These are phyloP conservation scores for Drosophila lacicola DNA, from an alignment of 2,888 invertebrate species.

Conservation along the genomic window DNA sequence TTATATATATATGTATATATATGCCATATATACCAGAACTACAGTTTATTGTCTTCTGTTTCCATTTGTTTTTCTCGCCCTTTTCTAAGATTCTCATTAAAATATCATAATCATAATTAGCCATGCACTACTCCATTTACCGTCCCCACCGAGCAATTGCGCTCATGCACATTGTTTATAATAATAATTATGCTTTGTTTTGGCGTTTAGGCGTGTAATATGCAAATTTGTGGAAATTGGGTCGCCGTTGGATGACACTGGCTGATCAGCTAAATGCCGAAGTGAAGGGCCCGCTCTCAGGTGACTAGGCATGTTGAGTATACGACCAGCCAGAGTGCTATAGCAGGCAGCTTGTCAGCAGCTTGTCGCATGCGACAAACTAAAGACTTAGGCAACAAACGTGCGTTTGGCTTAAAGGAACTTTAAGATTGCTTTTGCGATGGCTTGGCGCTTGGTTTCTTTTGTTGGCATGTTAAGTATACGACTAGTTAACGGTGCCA, in stretches of 20 bases:
- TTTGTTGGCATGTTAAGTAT: constrained; percentile 18
- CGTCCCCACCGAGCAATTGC: constrained; percentile 26
- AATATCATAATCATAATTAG: constrained; percentile 79
- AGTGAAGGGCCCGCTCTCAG: constrained; percentile 45
- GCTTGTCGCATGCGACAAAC: background rate
- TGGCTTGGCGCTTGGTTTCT: constrained; percentile 2
- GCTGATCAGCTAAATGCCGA: constrained; percentile 11
- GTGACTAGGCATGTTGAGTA: constrained; percentile 39
- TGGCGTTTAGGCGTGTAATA: constrained; percentile 58
- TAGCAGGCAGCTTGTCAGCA: constrained; percentile 22
- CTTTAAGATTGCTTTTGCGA: constrained; percentile 16
- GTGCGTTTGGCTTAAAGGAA: background rate
- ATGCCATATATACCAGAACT: constrained; percentile 1
- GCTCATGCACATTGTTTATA: constrained; percentile 32
- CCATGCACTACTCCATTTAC: constrained; percentile 15
- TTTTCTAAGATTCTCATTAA: constrained; percentile 45
- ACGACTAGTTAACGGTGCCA: constrained; percentile 1
- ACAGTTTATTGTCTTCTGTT: background rate
- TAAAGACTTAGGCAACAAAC: constrained; percentile 11
- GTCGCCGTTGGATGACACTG: constrained; percentile 41
- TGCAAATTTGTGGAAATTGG: constrained; percentile 75
- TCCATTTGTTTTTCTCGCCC: constrained; percentile 9
- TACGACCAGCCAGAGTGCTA: background rate
- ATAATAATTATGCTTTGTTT: constrained; percentile 44
- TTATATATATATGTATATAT: constrained; percentile 3